Conservation (phyloP, 1,140 invertebrate genomes). For the Drosophila erecta region DNA sequence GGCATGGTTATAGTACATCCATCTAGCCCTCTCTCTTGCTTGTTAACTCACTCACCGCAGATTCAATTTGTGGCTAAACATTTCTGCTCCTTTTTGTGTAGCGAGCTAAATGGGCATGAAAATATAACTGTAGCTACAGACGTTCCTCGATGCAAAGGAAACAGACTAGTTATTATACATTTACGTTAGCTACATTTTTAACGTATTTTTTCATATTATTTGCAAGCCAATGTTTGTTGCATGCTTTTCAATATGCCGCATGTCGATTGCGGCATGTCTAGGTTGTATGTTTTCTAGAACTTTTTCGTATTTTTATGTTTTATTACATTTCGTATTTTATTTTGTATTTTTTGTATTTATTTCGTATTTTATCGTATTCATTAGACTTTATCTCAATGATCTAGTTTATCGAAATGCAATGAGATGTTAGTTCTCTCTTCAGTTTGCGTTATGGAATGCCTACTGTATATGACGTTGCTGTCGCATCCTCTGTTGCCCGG, state of each 20-base stretch:
- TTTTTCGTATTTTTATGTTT: too few species aligned
- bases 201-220: too few species aligned
- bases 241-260: too few species aligned
- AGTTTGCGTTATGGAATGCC: background rate
- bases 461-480: slow-evolving; percentile 20
- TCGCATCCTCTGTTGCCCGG: slow-evolving; percentile 29
- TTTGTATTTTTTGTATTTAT: too few species aligned
- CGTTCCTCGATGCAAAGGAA: background rate
- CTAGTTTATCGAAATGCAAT: background rate
- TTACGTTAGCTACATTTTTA: too few species aligned
- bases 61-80: slow-evolving; percentile 80
- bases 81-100: slow-evolving; percentile 77
- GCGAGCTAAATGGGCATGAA: slow-evolving; percentile 84
- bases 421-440: background rate
- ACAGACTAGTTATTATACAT: too few species aligned
- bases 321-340: too few species aligned
- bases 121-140: slow-evolving; percentile 68
- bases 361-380: too few species aligned
- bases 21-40: slow-evolving; percentile 15
- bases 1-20: background rate
- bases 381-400: too few species aligned
- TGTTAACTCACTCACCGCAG: slow-evolving; percentile 69
- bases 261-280: background rate
- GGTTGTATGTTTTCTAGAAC: background rate
- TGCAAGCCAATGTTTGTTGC: too few species aligned